Evolutionary conservation across 2,888 invertebrate species (phyloP).

Genomic region (Ophioninae sp.): DNA sequence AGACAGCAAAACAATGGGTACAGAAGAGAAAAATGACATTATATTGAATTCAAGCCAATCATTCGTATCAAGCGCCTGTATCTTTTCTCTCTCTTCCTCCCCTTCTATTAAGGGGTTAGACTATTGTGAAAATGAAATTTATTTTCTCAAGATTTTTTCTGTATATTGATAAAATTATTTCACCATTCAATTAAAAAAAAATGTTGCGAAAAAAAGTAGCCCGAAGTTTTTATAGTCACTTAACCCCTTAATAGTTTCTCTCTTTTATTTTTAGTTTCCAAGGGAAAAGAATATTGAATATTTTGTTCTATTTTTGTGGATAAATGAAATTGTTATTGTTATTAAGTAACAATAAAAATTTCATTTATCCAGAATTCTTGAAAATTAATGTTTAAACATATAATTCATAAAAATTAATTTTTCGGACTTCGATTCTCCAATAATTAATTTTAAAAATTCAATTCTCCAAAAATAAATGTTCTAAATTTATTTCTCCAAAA

Average conservation of each 20-base stretch:
- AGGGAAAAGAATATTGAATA: no score
- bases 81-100: not conserved
- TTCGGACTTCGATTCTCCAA: no score
- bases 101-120: not conserved
- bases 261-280: no score
- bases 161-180: not conserved
- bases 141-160: not conserved
- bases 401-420: no score
- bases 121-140: no score
- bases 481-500: no score
- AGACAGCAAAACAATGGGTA: slow-evolving; percentile 5
- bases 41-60: slow-evolving; percentile 50
- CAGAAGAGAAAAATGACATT: not conserved
- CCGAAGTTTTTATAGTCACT: no score
- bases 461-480: no score
- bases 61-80: slow-evolving; percentile 6
- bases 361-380: not conserved
- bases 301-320: not conserved
- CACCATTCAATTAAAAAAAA: not conserved
- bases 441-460: no score
- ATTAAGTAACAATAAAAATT: not conserved
- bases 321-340: not conserved
- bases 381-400: no score
- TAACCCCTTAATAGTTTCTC: no score
- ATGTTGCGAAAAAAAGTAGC: no score